These are phyloP conservation scores for Lasioglossum baleicum DNA, from an alignment of 1,140 invertebrate genomes.

Conservation along the genomic window DNA sequence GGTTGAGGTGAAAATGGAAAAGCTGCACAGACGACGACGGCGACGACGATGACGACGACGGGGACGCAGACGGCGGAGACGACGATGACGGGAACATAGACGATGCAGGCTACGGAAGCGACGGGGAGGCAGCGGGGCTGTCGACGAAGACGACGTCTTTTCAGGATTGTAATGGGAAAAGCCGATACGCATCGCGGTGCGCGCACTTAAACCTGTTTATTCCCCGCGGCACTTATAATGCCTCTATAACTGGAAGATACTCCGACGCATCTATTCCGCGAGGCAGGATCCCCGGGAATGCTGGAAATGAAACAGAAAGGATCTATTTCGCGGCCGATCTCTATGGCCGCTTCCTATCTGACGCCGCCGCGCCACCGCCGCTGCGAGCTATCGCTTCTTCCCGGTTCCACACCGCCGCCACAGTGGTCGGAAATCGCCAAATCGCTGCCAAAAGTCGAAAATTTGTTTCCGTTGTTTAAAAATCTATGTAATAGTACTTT, in stretches of 20 bases:
- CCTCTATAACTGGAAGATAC: slow-evolving; percentile 65
- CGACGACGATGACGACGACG: slow-evolving; percentile 29
- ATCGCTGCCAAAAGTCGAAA: no score
- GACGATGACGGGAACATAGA: slow-evolving; percentile 15
- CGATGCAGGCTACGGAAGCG: slow-evolving; percentile 23
- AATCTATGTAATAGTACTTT: no score
- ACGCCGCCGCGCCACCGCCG: not conserved
- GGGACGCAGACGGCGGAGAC: slow-evolving; percentile 26
- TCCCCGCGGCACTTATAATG: slow-evolving; percentile 72
- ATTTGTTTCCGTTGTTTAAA: no score
- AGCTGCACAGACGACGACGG: slow-evolving; percentile 52
- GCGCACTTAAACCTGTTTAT: slow-evolving; percentile 77
- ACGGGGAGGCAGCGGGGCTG: slow-evolving; percentile 28
- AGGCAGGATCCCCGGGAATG: slow-evolving; percentile 2
- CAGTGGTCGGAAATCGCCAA: no score
- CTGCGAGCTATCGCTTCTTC: not conserved
- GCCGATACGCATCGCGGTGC: slow-evolving; percentile 75
- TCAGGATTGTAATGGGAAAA: slow-evolving; percentile 77
- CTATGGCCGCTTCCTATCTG: not conserved
- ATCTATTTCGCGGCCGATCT: slow-evolving; percentile 2
- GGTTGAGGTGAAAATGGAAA: slow-evolving; percentile 71
- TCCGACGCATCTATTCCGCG: slow-evolving; percentile 42
- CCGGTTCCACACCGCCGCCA: no score
- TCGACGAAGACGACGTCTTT: slow-evolving; percentile 63
- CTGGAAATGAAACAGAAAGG: not conserved